Evolutionary conservation across 2,113 vertebrate species (phyloP), one percentile per base, ranked within the genome.

Genomic region (Eleginops maclovinus): DNA sequence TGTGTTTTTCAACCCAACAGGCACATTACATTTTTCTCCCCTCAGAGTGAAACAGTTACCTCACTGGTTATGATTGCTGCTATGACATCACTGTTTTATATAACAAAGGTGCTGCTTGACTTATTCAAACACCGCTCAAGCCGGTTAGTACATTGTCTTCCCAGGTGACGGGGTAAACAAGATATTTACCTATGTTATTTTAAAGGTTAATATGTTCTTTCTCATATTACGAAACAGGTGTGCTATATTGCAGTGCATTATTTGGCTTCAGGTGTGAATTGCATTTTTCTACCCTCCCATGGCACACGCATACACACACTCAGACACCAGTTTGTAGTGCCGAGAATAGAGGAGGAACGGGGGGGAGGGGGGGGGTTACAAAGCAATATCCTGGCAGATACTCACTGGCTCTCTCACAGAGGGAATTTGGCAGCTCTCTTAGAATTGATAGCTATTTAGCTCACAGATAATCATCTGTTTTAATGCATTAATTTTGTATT

Each of bases 401-500:
- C 87, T 91, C 84, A 75, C 70, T 84, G 89, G 78, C 90, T 91
- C 87, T 74, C 85, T 90, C 90, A 88, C 85, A 87, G 79, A 92
- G 89, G 87, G 91, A 91, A 86, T 93, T 92, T 91, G 91, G 90
- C 91, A 93, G 93, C 92, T 90, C 88, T 90, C 89, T 91, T 88
- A 65, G 90, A 94, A 94, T 93, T 93, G 92, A 93, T 93, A 93
- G 93, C 90, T 92, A 88, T 94, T 94, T 94, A 93, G 91, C 93
- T 91, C 81, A 87, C 90, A 88, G 92, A 93, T 92, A 91, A 90
- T 88, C 91, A 87, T 94, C 93, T 91, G 85, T 95, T 94, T 94
- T 94, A 92, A 94, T 94, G 92, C 93, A 94, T 94, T 94, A 91
- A 94, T 91, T 94, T 93, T 93, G 90, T 94, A 93, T 94, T 95